Base-by-base conservation (phyloP, 2,888 invertebrate species). In the Harmothoe impar region DNA sequence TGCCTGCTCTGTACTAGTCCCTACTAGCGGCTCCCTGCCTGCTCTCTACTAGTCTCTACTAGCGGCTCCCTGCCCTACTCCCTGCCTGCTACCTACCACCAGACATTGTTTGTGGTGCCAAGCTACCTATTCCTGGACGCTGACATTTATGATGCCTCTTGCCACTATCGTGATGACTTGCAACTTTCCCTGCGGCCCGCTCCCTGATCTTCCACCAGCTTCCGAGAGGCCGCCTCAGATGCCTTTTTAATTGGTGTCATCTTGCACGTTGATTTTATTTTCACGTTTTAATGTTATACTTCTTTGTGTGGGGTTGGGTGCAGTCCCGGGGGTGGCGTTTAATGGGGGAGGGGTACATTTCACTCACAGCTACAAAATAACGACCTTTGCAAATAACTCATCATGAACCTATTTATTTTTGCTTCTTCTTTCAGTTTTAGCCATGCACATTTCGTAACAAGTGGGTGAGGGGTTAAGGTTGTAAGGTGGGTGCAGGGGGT, bases 21-120 rank as follows among this genome's bases (percentile, higher is more conserved):
- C n/a, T n/a, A n/a, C n/a, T n/a, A n/a, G n/a, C n/a, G n/a, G n/a
- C n/a, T 62, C 1, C 7, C 62, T n/a, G 54, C 17, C 54, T n/a
- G n/a, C 43, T 43, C 43, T 10, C 43, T 43, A 43, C 10, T 7
- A 7, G 5, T 43, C 3, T 43, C 10, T 10, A 43, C 43, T 10
- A 43, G 43, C 43, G 20, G 62, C 62, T 62, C 1, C 7, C 62
- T n/a, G 54, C 17, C 54, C 17, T 52, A 52, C 54, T 52, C 12
- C 54, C 20, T 62, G 20, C 23, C 20, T n/a, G 3, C 62, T 62
- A 3, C 3, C 7, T 62, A 62, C 0, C 20, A 72, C 72, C 72
- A 72, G 72, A 72, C 72, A 72, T 72, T 72, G 72, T 72, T 72
- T 72, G 72, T 72, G 72, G 72, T 72, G 72, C 72, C 72, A 29